Base-by-base conservation (phyloP, 2,888 invertebrate genomes). In the Melinaea menophilus region DNA sequence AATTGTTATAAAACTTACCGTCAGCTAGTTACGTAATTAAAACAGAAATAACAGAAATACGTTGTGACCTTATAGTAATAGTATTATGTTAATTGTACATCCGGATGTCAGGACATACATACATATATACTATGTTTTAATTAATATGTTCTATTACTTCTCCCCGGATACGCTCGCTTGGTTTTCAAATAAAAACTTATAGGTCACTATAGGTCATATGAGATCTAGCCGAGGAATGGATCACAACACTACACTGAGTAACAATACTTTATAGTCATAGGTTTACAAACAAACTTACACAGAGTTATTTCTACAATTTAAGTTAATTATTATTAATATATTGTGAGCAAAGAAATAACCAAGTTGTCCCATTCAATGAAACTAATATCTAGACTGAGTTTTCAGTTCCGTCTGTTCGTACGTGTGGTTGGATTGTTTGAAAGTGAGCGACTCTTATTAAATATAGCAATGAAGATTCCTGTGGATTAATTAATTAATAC, bases 161-260 rank as follows among this genome's bases (percentile, higher is more conserved):
- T 63, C 67, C 65, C 65, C 63, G 63, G 65, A 63, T 55, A 61
- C 65, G 67, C 59, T 62, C 48, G 59, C 65, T 56, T 63, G 65
- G 58, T 0, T 62, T 5, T 5, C n/a, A 33, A 41, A 41, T 57
- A 51, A 60, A 63, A 67, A 65, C 65, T 62, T 63, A 63, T 48
- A 61, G 67, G 65, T 65, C 60, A 61, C 12, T 12, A 33, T 55
- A 63, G 68, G 68, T 68, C 68, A 63, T 54, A 35, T 37, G 22
- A 13, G n/a, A 56, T 47, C 58, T 59, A 31, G 37, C 47, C 5
- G 11, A 5, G 33, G 33, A 34, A 35, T 46, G 22, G 22, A 22
- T 22, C 22, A 61, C 33, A 47, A 51, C 34, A 57, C 41, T 47
- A 61, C 51, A 34, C 12, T 45, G 31, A 35, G 46, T 48, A 56